Conservation (phyloP, 1,140 invertebrate species). For the Hylaeus anthracinus region DNA sequence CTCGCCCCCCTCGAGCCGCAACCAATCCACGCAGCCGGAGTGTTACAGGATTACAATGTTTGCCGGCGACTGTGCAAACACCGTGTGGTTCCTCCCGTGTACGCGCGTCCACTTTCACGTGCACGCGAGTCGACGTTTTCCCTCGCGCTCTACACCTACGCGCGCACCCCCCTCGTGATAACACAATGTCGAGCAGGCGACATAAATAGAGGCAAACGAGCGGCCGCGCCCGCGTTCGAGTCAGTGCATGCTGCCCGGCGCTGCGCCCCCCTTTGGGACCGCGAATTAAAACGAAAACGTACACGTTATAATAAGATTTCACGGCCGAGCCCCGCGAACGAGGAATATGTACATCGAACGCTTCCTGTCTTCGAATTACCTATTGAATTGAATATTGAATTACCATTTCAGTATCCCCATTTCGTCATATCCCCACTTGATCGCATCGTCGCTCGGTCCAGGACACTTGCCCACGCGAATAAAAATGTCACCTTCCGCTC, state of each 20-base stretch:
- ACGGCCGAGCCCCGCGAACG: background rate
- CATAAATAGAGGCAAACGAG: conserved; percentile 49
- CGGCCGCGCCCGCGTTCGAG: background rate
- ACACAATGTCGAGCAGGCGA: conserved; percentile 36
- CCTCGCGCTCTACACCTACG: conserved; percentile 1
- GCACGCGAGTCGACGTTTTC: background rate
- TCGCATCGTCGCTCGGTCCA: too few relatives aligned
- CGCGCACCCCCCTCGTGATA: conserved; percentile 21
- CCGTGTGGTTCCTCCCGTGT: conserved; percentile 51
- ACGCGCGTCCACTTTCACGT: conserved; percentile 45
- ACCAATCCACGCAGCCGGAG: conserved; percentile 62
- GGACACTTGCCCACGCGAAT: too few relatives aligned
- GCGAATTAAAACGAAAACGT: conserved; percentile 56
- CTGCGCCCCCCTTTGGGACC: too few relatives aligned
- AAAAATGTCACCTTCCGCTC: too few relatives aligned
- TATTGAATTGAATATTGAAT: too few relatives aligned
- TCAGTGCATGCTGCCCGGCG: too few relatives aligned
- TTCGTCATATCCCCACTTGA: too few relatives aligned
- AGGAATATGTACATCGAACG: background rate
- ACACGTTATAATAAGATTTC: background rate
- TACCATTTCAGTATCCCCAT: too few relatives aligned
- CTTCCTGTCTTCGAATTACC: too few relatives aligned
- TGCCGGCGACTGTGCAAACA: conserved; percentile 68
- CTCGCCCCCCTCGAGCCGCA: conserved; percentile 29
- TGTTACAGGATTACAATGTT: conserved; percentile 71